Evolutionary conservation across 1,140 invertebrate genomes (phyloP).

Genomic region (Micrasema minimum): DNA sequence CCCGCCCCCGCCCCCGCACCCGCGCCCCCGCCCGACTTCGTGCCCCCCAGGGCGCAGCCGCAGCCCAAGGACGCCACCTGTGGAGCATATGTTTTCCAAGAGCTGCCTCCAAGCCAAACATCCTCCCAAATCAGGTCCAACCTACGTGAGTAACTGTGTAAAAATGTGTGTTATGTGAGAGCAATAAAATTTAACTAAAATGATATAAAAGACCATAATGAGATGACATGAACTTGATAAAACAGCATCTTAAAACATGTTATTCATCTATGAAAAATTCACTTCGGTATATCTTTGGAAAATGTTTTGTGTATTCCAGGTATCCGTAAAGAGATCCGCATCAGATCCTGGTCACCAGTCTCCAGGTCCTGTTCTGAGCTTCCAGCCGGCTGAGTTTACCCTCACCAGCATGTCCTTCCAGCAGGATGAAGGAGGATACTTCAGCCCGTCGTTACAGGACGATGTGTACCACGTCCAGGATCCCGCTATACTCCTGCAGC

Average conservation of each 20-base stretch:
- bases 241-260: no score
- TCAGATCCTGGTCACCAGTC: conserved; percentile 74
- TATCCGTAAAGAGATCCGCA: conserved; percentile 66
- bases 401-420: conserved; percentile 73
- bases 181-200: no score
- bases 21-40: conserved; percentile 57
- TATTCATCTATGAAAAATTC: no score
- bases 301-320: conserved; percentile 35
- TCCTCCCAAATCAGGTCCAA: not conserved
- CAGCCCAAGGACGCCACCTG: conserved; percentile 68
- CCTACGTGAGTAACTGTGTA: no score
- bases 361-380: conserved; percentile 68
- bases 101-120: no score
- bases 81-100: conserved; percentile 44
- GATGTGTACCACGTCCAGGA: conserved; percentile 83
- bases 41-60: conserved; percentile 70
- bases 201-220: no score
- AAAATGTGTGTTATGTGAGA: no score
- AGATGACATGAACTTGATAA: no score
- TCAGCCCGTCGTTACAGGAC: conserved; percentile 78
- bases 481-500: conserved; percentile 73
- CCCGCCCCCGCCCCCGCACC: conserved; percentile 65
- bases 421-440: conserved; percentile 77
- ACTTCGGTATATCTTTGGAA: no score
- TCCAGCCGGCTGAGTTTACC: conserved; percentile 70